These are phyloP conservation scores for Ophion ventricosus DNA, from an alignment of 2,888 invertebrate genomes.

Conservation along the genomic window DNA sequence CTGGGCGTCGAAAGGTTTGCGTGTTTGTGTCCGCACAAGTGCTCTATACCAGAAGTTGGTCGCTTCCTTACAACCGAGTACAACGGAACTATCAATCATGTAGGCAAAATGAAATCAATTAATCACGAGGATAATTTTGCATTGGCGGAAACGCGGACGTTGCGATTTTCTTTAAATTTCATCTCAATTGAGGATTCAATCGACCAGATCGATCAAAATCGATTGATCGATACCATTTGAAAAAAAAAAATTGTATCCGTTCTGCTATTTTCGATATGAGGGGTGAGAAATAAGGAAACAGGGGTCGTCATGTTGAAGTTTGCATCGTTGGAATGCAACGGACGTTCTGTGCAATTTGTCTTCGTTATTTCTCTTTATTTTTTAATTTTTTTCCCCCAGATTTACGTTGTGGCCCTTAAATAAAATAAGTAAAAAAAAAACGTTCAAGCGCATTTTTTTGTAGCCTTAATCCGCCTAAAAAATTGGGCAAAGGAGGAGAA, in stretches of 20 bases:
- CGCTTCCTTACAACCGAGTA: not conserved
- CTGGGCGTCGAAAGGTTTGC: not conserved
- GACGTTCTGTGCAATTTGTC: too few relatives aligned
- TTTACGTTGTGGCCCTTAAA: too few relatives aligned
- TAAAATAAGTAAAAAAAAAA: too few relatives aligned
- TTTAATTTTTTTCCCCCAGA: too few relatives aligned
- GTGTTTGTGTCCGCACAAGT: not conserved
- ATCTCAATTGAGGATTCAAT: not conserved
- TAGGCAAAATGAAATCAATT: not conserved
- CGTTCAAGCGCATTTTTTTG: too few relatives aligned
- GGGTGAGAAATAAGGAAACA: too few relatives aligned
- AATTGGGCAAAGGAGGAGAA: too few relatives aligned
- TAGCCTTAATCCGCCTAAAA: too few relatives aligned
- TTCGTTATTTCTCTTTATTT: too few relatives aligned
- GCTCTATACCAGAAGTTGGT: not conserved
- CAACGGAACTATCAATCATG: not conserved
- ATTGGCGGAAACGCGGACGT: not conserved
- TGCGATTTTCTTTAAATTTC: not conserved
- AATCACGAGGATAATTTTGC: not conserved
- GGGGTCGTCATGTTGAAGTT: not conserved
- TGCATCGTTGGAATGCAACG: not conserved
- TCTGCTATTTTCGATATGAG: too few relatives aligned
- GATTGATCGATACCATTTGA: too few relatives aligned
- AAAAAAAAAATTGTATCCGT: too few relatives aligned
- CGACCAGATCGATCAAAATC: not conserved